Percentiles rank a stretch among this genome's conserved stretches.
Evolutionary conservation across 2,797 vertebrate species (phyloP).

Genomic region (Lutjanus argentimaculatus): DNA sequence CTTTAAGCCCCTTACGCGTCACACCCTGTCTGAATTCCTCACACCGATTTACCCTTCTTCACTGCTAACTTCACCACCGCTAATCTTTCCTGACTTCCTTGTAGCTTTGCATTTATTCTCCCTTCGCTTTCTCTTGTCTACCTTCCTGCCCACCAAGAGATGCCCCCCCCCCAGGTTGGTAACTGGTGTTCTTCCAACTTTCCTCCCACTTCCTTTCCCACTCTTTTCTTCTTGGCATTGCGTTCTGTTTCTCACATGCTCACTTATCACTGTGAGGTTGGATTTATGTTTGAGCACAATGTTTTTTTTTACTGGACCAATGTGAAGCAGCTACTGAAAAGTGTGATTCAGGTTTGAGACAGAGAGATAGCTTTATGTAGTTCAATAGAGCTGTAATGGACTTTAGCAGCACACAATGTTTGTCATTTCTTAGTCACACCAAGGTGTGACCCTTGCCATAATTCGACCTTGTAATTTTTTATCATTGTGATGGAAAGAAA

Average conservation of each 20-base stretch:
- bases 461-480: background rate
- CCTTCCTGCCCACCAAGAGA: slow-evolving; percentile 18
- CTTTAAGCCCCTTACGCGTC: slow-evolving; percentile 35
- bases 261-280: slow-evolving; percentile 34
- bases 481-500: background rate
- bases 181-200: slow-evolving; percentile 36
- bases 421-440: background rate
- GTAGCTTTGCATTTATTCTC: slow-evolving; percentile 45
- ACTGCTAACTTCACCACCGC: slow-evolving; percentile 14
- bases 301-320: slow-evolving; percentile 16
- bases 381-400: background rate
- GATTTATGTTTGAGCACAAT: slow-evolving; percentile 5
- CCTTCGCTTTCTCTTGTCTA: slow-evolving; percentile 15
- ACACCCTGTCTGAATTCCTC: slow-evolving; percentile 24
- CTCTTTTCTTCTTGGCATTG: slow-evolving; percentile 36
- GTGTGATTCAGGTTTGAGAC: slow-evolving; percentile 9
- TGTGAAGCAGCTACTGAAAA: background rate
- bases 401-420: slow-evolving; percentile 7
- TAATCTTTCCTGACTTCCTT: slow-evolving; percentile 49
- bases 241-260: slow-evolving; percentile 31
- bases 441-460: background rate
- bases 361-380: background rate
- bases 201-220: slow-evolving; percentile 1
- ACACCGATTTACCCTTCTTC: slow-evolving; percentile 20
- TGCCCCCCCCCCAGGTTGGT: slow-evolving; percentile 18